phyloP scores from a whole-genome alignment of 2,113 vertebrate species.

The Cephalopterus ornatus region DNA sequence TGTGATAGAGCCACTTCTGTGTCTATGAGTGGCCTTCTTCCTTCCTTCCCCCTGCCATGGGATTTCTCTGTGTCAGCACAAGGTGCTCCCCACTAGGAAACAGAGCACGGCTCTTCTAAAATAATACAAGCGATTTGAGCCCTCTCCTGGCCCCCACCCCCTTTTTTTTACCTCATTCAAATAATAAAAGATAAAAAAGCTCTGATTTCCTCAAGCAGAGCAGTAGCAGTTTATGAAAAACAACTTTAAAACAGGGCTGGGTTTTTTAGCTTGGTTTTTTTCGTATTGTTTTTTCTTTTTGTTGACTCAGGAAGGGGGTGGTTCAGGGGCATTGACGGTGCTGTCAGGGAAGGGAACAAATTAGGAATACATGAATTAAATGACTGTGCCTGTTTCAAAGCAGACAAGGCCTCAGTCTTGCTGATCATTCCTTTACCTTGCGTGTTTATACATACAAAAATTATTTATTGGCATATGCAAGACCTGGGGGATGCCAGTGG shows the following conservation, averaged over 20 bases:
- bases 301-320: accelerated
- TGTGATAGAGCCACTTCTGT: neutral
- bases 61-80: accelerated
- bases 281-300: neutral
- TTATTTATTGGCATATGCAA: neutral
- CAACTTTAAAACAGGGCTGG: neutral
- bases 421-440: neutral
- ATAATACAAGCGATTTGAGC: neutral
- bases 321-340: neutral
- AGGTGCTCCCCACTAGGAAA: neutral
- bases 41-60: neutral
- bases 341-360: neutral
- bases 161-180: neutral
- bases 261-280: neutral
- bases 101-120: too few species aligned
- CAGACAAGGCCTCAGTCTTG: neutral
- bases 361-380: neutral
- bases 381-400: neutral
- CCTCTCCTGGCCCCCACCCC: neutral
- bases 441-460: neutral
- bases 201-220: neutral
- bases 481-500: neutral
- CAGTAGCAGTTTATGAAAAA: neutral
- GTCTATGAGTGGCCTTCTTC: accelerated
- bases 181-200: neutral